Evolutionary conservation across 2,797 vertebrate species (phyloP), one percentile per base, ranked within the genome.

Genomic region (Aplochiton taeniatus): DNA sequence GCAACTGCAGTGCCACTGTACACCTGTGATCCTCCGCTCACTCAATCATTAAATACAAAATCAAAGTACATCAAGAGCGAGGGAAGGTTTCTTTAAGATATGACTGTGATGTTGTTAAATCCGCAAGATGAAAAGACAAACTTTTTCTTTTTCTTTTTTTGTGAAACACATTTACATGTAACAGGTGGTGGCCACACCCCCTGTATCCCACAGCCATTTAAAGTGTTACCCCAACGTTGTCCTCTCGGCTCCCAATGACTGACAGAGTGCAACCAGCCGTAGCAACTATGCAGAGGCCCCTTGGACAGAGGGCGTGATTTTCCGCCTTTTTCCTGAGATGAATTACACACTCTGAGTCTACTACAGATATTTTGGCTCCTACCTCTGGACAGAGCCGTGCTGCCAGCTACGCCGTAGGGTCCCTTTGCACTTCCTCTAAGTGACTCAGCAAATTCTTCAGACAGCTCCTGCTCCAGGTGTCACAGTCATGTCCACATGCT

Each of bases 211-310:
- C 31, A 18, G 13, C 31, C 41, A 57, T 19, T 48, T n/a, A 56
- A 54, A 17, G 19, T 47, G 43, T 54, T 51, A 13, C 47, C 49
- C 66, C 41, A n/a, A 55, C 14, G 51, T 1, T 51, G 31, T 16
- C 8, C 6, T 11, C 55, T 59, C 54, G 4, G 50, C 42, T 13
- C 49, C 63, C 54, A 13, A 4, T 81, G 73, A 82, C 59, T 83
- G 84, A 81, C 73, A 71, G 63, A 57, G 62, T 52, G 46, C 57
- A 69, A 66, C 70, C 64, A 72, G 66, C 73, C 65, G 41, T 44
- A 50, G 58, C 48, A 78, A 59, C 68, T 77, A 77, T 75, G 73
- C 56, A 56, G 20, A 56, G 65, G 65, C 70, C 74, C 68, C 67
- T 50, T 8, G 47, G 56, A 69, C 42, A 51, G 53, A 65, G 45